A percentile compares a stretch with the other conserved stretches of the same genome.
phyloP scores from a whole-genome alignment of 2,888 invertebrate genomes.

The Brachyptera putata region DNA sequence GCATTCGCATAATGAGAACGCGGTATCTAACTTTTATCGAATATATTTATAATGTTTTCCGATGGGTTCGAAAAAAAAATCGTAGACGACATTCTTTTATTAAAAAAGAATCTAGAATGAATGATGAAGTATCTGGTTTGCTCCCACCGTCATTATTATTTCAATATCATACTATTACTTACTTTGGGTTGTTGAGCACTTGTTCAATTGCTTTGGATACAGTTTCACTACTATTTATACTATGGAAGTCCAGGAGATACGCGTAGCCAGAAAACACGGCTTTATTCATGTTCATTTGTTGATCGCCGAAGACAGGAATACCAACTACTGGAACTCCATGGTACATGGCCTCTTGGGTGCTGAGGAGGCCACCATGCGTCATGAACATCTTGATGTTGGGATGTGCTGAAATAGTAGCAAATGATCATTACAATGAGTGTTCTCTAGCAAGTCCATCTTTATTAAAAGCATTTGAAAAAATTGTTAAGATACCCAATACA shows the following conservation, averaged over 20 bases:
- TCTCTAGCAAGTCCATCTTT: too few relatives aligned
- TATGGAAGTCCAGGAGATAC: slow-evolving; percentile 42
- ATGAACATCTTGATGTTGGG: slow-evolving; percentile 53
- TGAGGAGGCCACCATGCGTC: slow-evolving; percentile 56
- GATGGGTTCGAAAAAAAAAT: too few relatives aligned
- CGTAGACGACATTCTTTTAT: too few relatives aligned
- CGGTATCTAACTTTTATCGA: too few relatives aligned
- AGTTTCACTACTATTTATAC: slow-evolving; percentile 22
- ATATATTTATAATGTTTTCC: too few relatives aligned
- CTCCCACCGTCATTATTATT: too few relatives aligned
- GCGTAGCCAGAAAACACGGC: slow-evolving; percentile 52
- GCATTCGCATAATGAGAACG: too few relatives aligned
- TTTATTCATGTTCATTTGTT: slow-evolving; percentile 52
- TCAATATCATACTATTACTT: slow-evolving; percentile 11
- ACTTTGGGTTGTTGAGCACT: slow-evolving; percentile 38
- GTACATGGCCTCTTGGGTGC: slow-evolving; percentile 52
- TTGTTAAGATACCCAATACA: too few relatives aligned
- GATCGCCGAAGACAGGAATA: slow-evolving; percentile 51
- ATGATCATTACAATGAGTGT: too few relatives aligned
- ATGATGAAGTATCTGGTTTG: too few relatives aligned
- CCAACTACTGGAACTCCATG: slow-evolving; percentile 49
- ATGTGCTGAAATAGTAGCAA: slow-evolving; percentile 47
- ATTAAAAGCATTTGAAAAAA: too few relatives aligned
- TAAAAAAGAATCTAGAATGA: too few relatives aligned
- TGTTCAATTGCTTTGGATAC: slow-evolving; percentile 36